phyloP scores from a whole-genome alignment of 2,113 vertebrate genomes.

The Coreoperca whiteheadi region DNA sequence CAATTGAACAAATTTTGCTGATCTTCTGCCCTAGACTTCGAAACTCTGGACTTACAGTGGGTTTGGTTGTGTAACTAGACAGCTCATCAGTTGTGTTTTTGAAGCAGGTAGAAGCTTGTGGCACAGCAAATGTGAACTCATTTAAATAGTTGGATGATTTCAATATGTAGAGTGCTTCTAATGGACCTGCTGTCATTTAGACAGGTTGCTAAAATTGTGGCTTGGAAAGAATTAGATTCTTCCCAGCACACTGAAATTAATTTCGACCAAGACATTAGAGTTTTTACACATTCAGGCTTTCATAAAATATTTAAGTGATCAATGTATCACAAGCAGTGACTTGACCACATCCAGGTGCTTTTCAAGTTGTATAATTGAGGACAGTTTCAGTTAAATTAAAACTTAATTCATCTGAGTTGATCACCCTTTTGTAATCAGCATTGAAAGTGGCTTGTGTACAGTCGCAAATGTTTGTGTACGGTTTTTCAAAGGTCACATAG shows the following conservation, averaged over 20 bases:
- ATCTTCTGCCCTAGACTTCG: neutral
- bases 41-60: neutral
- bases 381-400: constrained; percentile 3
- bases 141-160: constrained; percentile 17
- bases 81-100: neutral
- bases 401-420: neutral
- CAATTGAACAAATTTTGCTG: neutral
- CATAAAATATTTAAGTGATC: constrained; percentile 5
- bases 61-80: neutral
- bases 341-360: constrained; percentile 15
- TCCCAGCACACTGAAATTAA: constrained; percentile 8
- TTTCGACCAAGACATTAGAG: constrained; percentile 11
- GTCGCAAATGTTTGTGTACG: neutral
- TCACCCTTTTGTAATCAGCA: neutral
- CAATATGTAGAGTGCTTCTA: constrained; percentile 3
- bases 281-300: constrained; percentile 8
- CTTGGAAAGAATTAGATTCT: neutral
- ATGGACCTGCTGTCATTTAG: constrained; percentile 6
- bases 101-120: neutral
- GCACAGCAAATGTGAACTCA: constrained; percentile 1
- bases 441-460: neutral
- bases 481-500: neutral
- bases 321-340: constrained; percentile 15
- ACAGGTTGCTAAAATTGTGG: constrained; percentile 11
- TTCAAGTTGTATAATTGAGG: neutral